phyloP scores from a whole-genome alignment of 2,113 vertebrate genomes.

The Guaruba guarouba region DNA sequence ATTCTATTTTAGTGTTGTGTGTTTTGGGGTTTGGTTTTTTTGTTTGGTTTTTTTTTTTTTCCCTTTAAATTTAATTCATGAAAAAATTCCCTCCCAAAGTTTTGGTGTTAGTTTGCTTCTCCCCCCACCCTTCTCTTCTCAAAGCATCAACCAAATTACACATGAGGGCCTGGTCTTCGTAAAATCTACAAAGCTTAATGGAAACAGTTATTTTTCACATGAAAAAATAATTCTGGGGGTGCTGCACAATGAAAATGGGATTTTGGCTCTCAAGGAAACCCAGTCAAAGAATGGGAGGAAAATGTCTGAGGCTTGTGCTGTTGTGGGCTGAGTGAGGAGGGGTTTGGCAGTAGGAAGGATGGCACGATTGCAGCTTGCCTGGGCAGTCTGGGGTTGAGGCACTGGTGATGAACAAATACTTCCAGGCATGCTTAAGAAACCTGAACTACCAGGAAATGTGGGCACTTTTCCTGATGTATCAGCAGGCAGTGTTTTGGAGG shows the following conservation, averaged over 20 bases:
- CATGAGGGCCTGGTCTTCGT: neutral
- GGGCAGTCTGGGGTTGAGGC: neutral
- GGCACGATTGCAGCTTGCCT: neutral
- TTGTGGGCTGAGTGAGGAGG: neutral
- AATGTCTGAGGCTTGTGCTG: neutral
- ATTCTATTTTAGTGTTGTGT: conserved; percentile 41
- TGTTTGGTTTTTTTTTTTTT: neutral
- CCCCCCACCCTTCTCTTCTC: neutral
- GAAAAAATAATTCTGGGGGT: neutral
- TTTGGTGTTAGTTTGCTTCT: neutral
- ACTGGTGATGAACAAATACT: neutral
- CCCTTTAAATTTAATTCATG: conserved; percentile 21
- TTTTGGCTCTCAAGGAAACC: neutral
- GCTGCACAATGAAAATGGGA: neutral
- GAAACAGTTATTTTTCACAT: neutral
- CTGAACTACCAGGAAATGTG: neutral
- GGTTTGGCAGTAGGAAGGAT: neutral
- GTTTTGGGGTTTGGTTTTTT: neutral
- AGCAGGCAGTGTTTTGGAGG: neutral
- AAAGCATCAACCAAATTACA: neutral
- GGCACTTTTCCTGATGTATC: neutral
- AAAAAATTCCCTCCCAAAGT: neutral
- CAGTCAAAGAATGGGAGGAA: neutral
- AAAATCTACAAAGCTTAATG: neutral
- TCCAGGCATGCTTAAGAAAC: neutral